Conservation (phyloP, 2,888 invertebrate genomes). For the Adela reaumurella region DNA sequence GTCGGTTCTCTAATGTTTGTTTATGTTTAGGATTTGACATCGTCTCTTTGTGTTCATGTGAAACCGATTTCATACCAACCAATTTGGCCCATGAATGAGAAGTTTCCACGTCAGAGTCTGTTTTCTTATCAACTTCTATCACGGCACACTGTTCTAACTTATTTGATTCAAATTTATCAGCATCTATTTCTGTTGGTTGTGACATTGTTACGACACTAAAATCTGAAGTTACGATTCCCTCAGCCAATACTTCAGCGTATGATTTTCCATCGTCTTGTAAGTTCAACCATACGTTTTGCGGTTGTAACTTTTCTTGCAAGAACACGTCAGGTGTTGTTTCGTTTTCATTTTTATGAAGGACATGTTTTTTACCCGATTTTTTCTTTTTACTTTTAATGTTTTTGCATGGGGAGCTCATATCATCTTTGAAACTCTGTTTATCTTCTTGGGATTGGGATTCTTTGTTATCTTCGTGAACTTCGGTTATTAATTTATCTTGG, state of each 20-base stretch:
- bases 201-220: too few relatives aligned
- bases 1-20: conserved; percentile 11
- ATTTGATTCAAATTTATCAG: too few relatives aligned
- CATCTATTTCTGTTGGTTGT: too few relatives aligned
- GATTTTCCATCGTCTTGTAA: conserved; percentile 59
- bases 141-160: conserved; percentile 3
- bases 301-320: too few relatives aligned
- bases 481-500: not conserved
- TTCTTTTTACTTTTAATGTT: not conserved
- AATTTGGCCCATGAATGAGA: conserved; percentile 40
- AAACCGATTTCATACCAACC: conserved; percentile 29
- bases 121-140: not conserved
- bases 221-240: conserved; percentile 20
- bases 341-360: too few relatives aligned
- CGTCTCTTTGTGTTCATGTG: conserved; percentile 8
- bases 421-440: too few relatives aligned
- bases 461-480: too few relatives aligned
- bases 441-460: too few relatives aligned
- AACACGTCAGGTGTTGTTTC: too few relatives aligned
- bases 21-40: conserved; percentile 2
- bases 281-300: conserved; percentile 48
- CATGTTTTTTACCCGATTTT: conserved; percentile 4
- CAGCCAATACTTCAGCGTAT: conserved; percentile 66
- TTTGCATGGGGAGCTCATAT: too few relatives aligned
- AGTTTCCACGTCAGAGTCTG: conserved; percentile 11